These are phyloP conservation scores for Labrus mixtus DNA, from an alignment of 2,113 vertebrate species.

Conservation along the genomic window DNA sequence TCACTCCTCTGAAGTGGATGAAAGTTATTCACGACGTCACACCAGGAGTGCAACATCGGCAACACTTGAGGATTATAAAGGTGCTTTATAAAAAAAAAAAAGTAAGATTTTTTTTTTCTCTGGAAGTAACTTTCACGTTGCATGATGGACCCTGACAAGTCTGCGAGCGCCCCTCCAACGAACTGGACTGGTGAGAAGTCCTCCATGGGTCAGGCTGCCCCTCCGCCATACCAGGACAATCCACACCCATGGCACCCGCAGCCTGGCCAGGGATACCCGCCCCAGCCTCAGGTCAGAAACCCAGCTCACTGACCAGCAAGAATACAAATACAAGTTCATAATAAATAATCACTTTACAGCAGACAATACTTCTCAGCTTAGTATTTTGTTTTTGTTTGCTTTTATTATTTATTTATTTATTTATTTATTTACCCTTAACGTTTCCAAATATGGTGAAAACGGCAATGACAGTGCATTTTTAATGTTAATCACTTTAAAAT, in stretches of 20 bases:
- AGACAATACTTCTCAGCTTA: neutral
- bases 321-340: neutral
- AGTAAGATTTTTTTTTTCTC: neutral
- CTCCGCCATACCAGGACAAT: constrained; percentile 71
- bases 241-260: constrained; percentile 12
- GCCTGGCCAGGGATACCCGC: constrained; percentile 11
- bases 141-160: constrained; percentile 67
- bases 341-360: neutral
- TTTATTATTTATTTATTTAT: no score
- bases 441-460: neutral
- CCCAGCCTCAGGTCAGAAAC: constrained; percentile 17
- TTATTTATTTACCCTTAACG: neutral
- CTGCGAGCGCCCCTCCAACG: constrained; percentile 23
- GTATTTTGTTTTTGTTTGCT: no score
- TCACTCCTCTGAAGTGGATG: rapidly evolving
- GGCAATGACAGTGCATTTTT: no score
- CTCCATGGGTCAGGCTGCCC: constrained; percentile 46
- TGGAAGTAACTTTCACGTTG: neutral
- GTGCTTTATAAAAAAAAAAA: no score
- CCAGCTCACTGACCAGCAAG: no score
- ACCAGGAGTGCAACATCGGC: neutral
- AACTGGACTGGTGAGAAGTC: constrained; percentile 49
- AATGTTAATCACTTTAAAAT: no score
- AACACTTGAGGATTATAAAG: rapidly evolving
- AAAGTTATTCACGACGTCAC: neutral